Conservation (phyloP, 1,140 invertebrate genomes). For the Arctopsyche grandis region DNA sequence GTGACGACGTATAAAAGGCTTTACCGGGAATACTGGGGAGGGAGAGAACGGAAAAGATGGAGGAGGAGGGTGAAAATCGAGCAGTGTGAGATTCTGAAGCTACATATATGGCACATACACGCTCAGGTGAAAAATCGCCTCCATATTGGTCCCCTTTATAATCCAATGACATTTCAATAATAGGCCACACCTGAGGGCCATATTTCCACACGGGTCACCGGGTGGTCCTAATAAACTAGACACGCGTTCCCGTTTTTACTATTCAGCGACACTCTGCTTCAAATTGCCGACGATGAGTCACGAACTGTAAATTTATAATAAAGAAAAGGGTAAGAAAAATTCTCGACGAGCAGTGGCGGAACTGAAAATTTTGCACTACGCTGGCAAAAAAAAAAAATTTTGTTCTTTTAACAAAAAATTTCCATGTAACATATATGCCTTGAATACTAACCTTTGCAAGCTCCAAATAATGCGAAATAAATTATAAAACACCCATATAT, state of each 20-base stretch:
- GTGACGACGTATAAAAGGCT: constrained; percentile 8
- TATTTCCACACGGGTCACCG: constrained; percentile 30
- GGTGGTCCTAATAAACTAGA: constrained; percentile 35
- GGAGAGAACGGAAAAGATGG: background rate
- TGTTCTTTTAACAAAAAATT: too few species aligned
- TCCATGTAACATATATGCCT: too few species aligned
- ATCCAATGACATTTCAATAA: constrained; percentile 50
- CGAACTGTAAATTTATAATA: background rate
- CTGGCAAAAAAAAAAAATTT: too few species aligned
- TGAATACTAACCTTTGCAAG: too few species aligned
- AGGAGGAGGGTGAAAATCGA: background rate
- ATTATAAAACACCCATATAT: too few species aligned
- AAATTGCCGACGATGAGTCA: constrained; percentile 27
- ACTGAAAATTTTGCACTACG: too few species aligned
- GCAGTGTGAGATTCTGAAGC: background rate
- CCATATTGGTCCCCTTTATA: constrained; percentile 47
- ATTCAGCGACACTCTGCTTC: constrained; percentile 9
- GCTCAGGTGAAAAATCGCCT: constrained; percentile 27
- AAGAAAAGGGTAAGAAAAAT: background rate
- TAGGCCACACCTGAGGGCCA: constrained; percentile 46
- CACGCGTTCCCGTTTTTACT: background rate
- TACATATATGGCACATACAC: background rate
- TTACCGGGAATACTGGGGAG: background rate
- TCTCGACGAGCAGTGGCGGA: too few species aligned
- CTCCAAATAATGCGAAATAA: too few species aligned